A percentile compares a stretch with the other conserved stretches of the same genome.
phyloP scores from a whole-genome alignment of 2,113 vertebrate species.

The Motacilla tschutschensis region DNA sequence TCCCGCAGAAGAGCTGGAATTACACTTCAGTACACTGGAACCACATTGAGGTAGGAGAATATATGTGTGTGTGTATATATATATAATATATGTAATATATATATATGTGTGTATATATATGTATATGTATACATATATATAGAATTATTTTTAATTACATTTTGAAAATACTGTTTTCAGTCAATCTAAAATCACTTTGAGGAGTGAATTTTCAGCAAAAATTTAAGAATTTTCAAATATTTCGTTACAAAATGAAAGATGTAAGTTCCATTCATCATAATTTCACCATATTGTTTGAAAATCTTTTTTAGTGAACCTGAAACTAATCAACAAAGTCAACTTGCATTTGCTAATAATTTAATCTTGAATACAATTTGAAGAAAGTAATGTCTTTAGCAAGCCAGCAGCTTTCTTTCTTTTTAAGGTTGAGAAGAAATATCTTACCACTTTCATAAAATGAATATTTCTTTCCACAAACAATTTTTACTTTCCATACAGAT shows the following conservation, averaged over 20 bases:
- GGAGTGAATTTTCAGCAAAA: background rate
- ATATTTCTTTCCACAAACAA: background rate
- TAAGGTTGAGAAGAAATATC: background rate
- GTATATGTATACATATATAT: too few species aligned
- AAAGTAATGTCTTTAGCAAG: background rate
- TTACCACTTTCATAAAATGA: background rate
- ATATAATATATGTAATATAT: too few species aligned
- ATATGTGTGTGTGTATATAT: fast-evolving
- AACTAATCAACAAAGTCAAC: background rate
- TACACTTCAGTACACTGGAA: background rate
- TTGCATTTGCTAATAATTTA: background rate
- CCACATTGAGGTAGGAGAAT: fast-evolving
- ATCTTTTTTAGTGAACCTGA: background rate
- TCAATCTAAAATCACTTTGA: background rate
- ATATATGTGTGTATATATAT: too few species aligned
- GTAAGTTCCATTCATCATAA: background rate
- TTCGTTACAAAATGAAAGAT: background rate
- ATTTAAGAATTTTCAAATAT: background rate
- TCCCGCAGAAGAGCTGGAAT: background rate
- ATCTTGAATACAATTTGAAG: background rate
- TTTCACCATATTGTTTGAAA: background rate
- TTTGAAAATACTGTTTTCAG: background rate
- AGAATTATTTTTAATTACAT: too few species aligned
- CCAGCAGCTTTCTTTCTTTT: background rate
- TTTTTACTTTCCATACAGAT: background rate